Conservation (phyloP, 2,113 vertebrate species). For the Elephas maximus region DNA sequence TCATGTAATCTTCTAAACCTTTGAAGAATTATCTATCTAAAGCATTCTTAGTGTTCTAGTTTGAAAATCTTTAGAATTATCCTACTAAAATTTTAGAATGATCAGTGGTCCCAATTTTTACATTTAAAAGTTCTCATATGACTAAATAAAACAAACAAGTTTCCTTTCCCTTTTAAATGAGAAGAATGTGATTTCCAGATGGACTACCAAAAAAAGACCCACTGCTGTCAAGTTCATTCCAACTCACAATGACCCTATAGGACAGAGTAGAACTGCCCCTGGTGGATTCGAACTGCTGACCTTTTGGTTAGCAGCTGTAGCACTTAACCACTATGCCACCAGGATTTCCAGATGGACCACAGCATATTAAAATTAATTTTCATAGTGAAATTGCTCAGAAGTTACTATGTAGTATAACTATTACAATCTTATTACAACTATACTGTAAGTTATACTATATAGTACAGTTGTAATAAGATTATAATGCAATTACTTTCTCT, state of each 20-base stretch:
- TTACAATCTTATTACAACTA: no score
- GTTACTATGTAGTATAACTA: neutral
- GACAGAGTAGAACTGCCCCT: no score
- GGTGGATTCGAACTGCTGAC: no score
- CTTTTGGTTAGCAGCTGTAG: no score
- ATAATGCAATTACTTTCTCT: neutral
- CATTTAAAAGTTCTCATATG: neutral
- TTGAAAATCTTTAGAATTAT: slow-evolving; percentile 19
- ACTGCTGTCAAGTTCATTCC: no score
- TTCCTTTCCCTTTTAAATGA: slow-evolving; percentile 14
- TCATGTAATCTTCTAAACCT: no score
- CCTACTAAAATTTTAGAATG: neutral
- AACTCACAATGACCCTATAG: no score
- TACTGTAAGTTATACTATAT: no score
- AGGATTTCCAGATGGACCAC: neutral
- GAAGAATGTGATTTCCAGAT: neutral
- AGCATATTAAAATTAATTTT: slow-evolving; percentile 15
- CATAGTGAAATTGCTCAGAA: slow-evolving; percentile 22
- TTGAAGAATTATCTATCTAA: neutral
- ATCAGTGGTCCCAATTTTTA: neutral
- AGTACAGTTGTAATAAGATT: no score
- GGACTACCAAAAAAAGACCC: neutral
- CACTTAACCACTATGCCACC: no score
- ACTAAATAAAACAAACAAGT: neutral
- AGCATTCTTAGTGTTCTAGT: neutral